Evolutionary conservation across 1,140 invertebrate genomes (phyloP).

Genomic region (Cecropterus lyciades): DNA sequence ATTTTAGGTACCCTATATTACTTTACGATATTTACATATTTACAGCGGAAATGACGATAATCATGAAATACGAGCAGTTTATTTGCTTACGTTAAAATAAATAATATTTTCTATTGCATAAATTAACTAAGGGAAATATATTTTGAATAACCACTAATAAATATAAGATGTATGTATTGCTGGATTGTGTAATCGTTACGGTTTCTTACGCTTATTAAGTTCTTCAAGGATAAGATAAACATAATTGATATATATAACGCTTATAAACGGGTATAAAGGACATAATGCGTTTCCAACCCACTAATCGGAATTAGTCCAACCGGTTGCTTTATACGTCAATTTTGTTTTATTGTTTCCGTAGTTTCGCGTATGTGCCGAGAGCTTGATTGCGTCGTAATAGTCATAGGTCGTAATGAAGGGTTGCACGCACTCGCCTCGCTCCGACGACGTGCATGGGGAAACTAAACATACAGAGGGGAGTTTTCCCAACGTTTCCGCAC

Average conservation of each 20-base stretch:
- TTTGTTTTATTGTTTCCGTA: constrained; percentile 73
- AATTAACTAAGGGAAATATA: no score
- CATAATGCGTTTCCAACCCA: constrained; percentile 54
- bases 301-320: constrained; percentile 60
- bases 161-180: no score
- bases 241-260: not conserved
- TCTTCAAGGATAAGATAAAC: not conserved
- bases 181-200: not conserved
- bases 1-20: no score
- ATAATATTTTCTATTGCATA: no score
- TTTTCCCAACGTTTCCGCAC: constrained; percentile 65
- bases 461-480: constrained; percentile 60
- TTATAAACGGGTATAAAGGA: constrained; percentile 11
- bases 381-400: constrained; percentile 78
- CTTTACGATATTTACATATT: constrained; percentile 63
- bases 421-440: constrained; percentile 66
- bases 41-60: constrained; percentile 53
- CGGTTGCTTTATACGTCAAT: constrained; percentile 71
- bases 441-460: constrained; percentile 63
- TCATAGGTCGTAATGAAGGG: constrained; percentile 71
- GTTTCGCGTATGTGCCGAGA: constrained; percentile 75
- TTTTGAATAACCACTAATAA: no score
- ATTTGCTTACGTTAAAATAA: constrained; percentile 3
- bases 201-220: not conserved
- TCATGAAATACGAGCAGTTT: constrained; percentile 40